Base-by-base conservation (phyloP, 2,113 vertebrate species). In the Ptilonorhynchus violaceus region DNA sequence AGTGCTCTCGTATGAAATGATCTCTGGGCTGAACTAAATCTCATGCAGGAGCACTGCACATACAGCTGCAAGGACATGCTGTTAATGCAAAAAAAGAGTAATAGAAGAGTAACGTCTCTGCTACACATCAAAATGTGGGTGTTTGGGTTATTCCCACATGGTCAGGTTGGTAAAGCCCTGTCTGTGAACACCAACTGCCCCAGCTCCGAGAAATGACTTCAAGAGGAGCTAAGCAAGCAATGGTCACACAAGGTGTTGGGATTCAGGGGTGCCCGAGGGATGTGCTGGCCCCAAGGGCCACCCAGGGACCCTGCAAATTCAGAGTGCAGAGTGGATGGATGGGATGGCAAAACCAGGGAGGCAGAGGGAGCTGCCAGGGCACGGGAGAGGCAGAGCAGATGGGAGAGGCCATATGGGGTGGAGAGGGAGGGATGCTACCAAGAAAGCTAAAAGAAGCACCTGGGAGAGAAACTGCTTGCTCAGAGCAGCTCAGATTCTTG, bases 391-490 rank as follows among this genome's bases (percentile, higher is more conserved):
- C 73, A 88, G 37, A 89, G 84, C 92, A 94, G 92, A 91, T 85
- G 87, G 88, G 79, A 95, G 58, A 92, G 84, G 77, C 68, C 68
- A 80, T 70, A 77, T 86, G 93, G 86, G 93, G 59, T 44, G 17
- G 7, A 50, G 77, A 95, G 66, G 53, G 69, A 95, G 60, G 63
- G 80, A 81, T 62, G 64, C 58, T 23, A 94, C 76, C 80, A 96
- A 66, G 64, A 87, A 74, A 50, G 76, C 50, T 62, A 50, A 66
- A 95, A 91, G 84, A 66, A 87, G 84, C 42, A 92, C 81, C 73
- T 81, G 64, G 68, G 76, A 80, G 63, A 64, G 63, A 77, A 86
- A 72, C 49, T 42, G 55, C 59, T 79, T 62, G 42, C 58, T 89
- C 59, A 78, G 64, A 74, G 42, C 17, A 96, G 64, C 47, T 88